These are phyloP conservation scores for Gallinago nigripennis DNA, from an alignment of 2,797 vertebrate species.

Conservation along the genomic window DNA sequence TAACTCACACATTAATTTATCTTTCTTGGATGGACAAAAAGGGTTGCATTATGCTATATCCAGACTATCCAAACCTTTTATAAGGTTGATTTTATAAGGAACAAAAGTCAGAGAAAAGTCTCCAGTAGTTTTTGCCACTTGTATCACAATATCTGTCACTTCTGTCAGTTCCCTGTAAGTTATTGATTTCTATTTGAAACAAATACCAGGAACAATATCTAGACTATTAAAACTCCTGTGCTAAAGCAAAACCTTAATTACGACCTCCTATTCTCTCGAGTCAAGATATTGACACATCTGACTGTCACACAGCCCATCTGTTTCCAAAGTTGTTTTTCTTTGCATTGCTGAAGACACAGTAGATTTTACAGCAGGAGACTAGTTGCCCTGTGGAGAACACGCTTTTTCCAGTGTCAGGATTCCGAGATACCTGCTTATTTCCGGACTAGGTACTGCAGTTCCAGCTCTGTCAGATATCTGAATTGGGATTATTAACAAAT, in stretches of 20 bases:
- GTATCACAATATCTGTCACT: background rate
- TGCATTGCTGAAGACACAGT: background rate
- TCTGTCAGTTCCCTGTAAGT: background rate
- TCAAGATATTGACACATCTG: background rate
- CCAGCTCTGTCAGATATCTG: background rate
- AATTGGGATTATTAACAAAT: background rate
- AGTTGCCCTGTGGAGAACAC: background rate
- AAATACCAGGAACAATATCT: background rate
- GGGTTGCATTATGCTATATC: accelerated
- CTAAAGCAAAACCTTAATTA: constrained; percentile 46
- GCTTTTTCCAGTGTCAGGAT: background rate
- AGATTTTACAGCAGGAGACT: background rate
- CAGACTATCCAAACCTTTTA: background rate
- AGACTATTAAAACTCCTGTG: background rate
- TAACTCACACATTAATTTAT: background rate
- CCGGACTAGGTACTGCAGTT: background rate
- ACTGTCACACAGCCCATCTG: background rate
- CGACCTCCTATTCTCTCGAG: background rate
- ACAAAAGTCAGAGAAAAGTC: background rate
- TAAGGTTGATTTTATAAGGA: background rate
- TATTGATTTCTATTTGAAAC: constrained; percentile 30
- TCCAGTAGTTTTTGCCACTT: background rate
- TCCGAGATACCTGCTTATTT: background rate
- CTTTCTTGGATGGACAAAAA: background rate
- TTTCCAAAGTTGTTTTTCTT: background rate